Conservation (phyloP, 2,797 vertebrate genomes). For the Acipenser oxyrinchus region DNA sequence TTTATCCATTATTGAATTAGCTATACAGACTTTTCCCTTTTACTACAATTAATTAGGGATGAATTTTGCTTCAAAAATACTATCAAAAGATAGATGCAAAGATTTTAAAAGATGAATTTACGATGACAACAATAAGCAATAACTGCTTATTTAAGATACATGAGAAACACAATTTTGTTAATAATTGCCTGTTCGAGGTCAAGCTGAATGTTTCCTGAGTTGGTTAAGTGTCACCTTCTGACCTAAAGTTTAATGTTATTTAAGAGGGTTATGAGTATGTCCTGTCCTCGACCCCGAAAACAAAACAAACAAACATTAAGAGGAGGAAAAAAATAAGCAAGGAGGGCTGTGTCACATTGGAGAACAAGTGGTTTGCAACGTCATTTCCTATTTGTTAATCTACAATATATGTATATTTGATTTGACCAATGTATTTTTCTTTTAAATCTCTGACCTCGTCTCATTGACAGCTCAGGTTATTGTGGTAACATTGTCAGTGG, state of each 20-base stretch:
- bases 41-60: too few species aligned
- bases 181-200: neutral
- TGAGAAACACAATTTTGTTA: neutral
- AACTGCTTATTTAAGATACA: neutral
- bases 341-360: too few species aligned
- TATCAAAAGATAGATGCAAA: neutral
- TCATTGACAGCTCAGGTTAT: too few species aligned
- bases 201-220: slow-evolving; percentile 1
- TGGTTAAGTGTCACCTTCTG: slow-evolving; percentile 6
- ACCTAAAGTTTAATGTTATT: slow-evolving; percentile 14
- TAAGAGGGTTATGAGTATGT: slow-evolving; percentile 11
- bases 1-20: slow-evolving; percentile 17
- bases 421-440: too few species aligned
- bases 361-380: too few species aligned
- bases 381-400: too few species aligned
- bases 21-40: too few species aligned
- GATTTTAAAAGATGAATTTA: too few species aligned
- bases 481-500: too few species aligned
- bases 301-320: slow-evolving; percentile 11
- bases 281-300: neutral
- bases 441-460: too few species aligned
- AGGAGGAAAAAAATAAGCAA: too few species aligned
- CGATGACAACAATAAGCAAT: neutral
- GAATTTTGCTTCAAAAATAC: neutral
- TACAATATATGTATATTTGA: too few species aligned